Base-by-base conservation (phyloP, 2,113 vertebrate species). In the Apaloderma vittatum region DNA sequence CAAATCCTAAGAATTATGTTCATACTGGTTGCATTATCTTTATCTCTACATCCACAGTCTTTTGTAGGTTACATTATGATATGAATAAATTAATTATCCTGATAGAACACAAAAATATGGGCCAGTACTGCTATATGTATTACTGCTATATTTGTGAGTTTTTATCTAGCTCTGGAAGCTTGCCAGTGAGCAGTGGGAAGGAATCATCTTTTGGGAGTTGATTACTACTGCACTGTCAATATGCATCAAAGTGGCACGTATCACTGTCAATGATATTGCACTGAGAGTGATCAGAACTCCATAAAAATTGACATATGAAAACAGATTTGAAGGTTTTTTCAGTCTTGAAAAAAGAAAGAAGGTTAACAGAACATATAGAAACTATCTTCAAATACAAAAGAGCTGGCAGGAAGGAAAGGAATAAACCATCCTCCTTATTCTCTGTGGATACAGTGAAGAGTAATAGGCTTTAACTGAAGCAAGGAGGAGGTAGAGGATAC, bases 151-250 rank as follows among this genome's bases (percentile, higher is more conserved):
- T 80, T 66, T 85, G 30, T 40, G 55, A 86, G 54, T 26, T 81
- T 94, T 78, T 84, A 48, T 79, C 40, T 89, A 63, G 52, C 51
- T 45, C 3, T 89, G 76, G 34, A 94, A 95, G 51, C 37, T 62
- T 77, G 29, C 46, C 70, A 83, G 20, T 37, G 63, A 90, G 49
- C 45, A 86, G 29, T 57, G 55, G 85, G 70, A 20, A 71, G 34
- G 29, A 51, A 90, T 87, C 58, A 66, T 74, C 74, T 87, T 86
- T 85, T 79, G 85, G 73, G 87, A 94, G 54, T 54, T 83, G 77
- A 95, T 95, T 96, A 75, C 71, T 93, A 40, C 63, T 54, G 34
- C 36, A 66, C 37, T 88, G 36, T 90, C 49, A 74, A 71, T 87
- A 71, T 68, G 30, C 7, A 8, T 65, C 52, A 61, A 93, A 93